Evolutionary conservation across 2,113 vertebrate species (phyloP), one percentile per base, ranked within the genome.

Genomic region (cat (Felis catus)): DNA sequence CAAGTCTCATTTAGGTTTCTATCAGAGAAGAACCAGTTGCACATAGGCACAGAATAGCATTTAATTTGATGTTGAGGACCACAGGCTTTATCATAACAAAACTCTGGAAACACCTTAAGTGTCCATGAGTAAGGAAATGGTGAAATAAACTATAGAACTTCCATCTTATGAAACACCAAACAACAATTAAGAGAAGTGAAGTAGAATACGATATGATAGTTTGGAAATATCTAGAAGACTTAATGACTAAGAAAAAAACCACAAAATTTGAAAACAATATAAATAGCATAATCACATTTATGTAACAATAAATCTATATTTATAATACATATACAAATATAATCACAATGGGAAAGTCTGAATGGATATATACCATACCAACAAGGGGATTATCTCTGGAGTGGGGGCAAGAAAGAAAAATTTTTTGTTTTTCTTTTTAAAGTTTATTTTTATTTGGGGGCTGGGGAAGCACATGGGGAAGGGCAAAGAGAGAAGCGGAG

Each of bases 141-240:
- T 71, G 12, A 91, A 81, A 66, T 58, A 66, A 83, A 48, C 25
- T 68, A 53, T 9, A 55, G 66, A 84, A 51, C 39, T 14, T 65
- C 31, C 29, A 85, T 74, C 76, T 80, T 39, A 79, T 1, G n/a
- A 76, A 91, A 93, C 0, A 65, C 33, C 70, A 93, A 41, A 55
- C 23, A 79, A 63, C 74, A 86, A 83, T 79, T 25, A 51, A 93
- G 90, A 95, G n/a, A 36, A 74, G 82, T 70, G 55, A 92, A 80
- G 71, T 41, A 83, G 58, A 88, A 33, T 7, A 88, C 3, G 25
- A 83, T 51, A 79, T 1, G 1, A 18, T 71, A 78, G 15, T 41
- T 70, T 97, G 66, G 73, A 92, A 94, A 82, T 65, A 78, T 23
- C 66, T n/a, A 70, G 45, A 87, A 65, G 41, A 83, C 18, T 51